Evolutionary conservation across 1,140 invertebrate species (phyloP), one percentile per base, ranked within the genome.

Genomic region (Microvelia longipes): DNA sequence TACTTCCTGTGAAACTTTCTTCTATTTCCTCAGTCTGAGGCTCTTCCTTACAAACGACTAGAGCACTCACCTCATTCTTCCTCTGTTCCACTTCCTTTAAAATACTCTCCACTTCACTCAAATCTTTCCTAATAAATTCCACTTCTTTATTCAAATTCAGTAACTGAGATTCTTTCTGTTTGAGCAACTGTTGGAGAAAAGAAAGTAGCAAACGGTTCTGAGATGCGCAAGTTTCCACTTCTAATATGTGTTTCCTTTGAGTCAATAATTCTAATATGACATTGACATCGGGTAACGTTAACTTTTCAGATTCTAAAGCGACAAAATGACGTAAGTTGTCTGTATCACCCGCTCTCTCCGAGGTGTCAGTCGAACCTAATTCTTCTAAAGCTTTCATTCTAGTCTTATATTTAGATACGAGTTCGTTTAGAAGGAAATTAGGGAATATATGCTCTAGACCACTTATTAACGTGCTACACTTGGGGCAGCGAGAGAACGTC

Each of bases 381-480:
- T 85, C 82, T 73, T 82, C 81, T 70, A 84, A 79, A 78, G 83
- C 80, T 74, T 83, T 83, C 11, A 82, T 74, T 70, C 82, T 77
- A 13, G 81, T 78, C 76, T 89, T 88, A 72, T 91, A 85, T 74
- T 92, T 90, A 29, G 87, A 83, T 61, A 93, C 88, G 61, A 95
- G 79, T 77, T 95, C 90, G 78, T 93, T 93, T 63, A 94, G 81
- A 60, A 91, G 79, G 78, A 92, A 92, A 80, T 96, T 92, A 0
- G 93, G 93, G 78, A 93, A 93, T 61, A 96, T 88, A 73, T 90
- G 83, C 69, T 92, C 88, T 50, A 85, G 81, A 30, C 83, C 84
- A 0, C 86, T 85, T 14, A 95, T 81, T 27, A 85, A 80, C 68
- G 85, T 86, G 74, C 88, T 90, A 78, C 93, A 96, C 77, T 94